Evolutionary conservation across 2,888 invertebrate genomes (phyloP), one percentile per base, ranked within the genome.

Genomic region (Desoria tigrina): DNA sequence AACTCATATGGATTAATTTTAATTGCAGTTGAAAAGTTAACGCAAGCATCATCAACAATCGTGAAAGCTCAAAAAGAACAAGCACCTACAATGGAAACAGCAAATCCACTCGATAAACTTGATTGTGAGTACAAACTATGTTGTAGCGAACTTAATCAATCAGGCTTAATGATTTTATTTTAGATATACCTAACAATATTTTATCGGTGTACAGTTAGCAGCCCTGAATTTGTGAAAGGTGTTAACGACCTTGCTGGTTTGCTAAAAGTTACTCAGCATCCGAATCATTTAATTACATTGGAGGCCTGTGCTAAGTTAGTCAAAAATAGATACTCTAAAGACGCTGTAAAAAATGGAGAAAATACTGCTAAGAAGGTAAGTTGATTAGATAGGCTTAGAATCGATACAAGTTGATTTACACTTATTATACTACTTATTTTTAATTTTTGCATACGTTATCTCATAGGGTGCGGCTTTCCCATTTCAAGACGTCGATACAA

Each of bases 31-130:
- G 86, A 87, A 1, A 87, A 88, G 77, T 94, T 88, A 78, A 86
- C 87, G 74, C 81, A 84, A 73, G 84, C 87, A 26, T 87, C 86
- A 73, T 84, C 86, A 16, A 86, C 86, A 67, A 84, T 86, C 78
- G 71, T 81, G 3, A 81, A 81, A 42, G 84, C 86, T 74, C 84
- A 82, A 72, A 81, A 85, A 73, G 79, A 81, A 39, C 84, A 84
- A 75, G 84, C 85, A 6, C 92, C 92, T 0, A 88, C 84, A 80
- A 85, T 91, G 62, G 86, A 89, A 24, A 88, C 90, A 37, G 85
- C 87, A 69, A 93, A 94, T 81, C 89, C 92, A 14, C 82, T 94
- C 71, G 93, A 94, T 79, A 90, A 89, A 78, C 84, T 94, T 73
- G 88, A 94, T 79, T 93, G 92, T 92, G 81, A 87, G 45, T 45